phyloP scores from a whole-genome alignment of 2,888 invertebrate genomes.

The Hyles lineata region DNA sequence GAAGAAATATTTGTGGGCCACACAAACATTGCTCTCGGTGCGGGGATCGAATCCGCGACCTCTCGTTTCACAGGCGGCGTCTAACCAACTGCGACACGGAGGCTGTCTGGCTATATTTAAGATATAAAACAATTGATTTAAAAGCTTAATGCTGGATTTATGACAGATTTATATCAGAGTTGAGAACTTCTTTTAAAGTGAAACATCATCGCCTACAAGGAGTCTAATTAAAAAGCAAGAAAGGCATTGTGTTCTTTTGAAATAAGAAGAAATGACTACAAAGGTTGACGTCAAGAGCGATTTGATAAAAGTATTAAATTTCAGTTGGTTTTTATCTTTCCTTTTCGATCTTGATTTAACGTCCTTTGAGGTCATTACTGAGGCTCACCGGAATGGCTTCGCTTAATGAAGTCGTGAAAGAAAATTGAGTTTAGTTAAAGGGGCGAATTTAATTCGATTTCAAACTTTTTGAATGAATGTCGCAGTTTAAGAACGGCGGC shows the following conservation, averaged over 20 bases:
- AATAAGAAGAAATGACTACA: slow-evolving; percentile 59
- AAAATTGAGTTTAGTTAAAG: slow-evolving; percentile 84
- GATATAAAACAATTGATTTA: background rate
- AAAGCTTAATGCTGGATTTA: slow-evolving; percentile 38
- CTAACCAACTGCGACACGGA: too few relatives aligned
- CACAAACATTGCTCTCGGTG: too few relatives aligned
- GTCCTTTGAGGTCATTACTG: slow-evolving; percentile 82
- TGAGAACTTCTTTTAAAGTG: slow-evolving; percentile 7
- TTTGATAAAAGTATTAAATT: slow-evolving; percentile 79
- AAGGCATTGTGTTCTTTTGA: slow-evolving; percentile 50
- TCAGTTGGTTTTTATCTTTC: slow-evolving; percentile 78
- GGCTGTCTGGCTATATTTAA: too few relatives aligned
- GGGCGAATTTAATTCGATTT: slow-evolving; percentile 83
- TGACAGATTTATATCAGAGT: slow-evolving; percentile 4
- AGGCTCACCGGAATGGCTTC: slow-evolving; percentile 81
- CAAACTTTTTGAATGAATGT: slow-evolving; percentile 82
- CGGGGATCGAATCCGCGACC: too few relatives aligned
- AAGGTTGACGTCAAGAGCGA: slow-evolving; percentile 67
- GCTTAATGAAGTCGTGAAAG: slow-evolving; percentile 83
- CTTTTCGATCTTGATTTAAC: slow-evolving; percentile 82
- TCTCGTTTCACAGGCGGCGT: too few relatives aligned
- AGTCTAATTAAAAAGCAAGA: slow-evolving; percentile 54
- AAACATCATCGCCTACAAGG: slow-evolving; percentile 38
- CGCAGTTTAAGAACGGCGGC: slow-evolving; percentile 70
- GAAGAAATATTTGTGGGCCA: too few relatives aligned